Evolutionary conservation across 35 echinoderm and acorn worm genomes (phyloP), one percentile per base, ranked within the genome.

Genomic region (Heliocidaris erythrogramma): DNA sequence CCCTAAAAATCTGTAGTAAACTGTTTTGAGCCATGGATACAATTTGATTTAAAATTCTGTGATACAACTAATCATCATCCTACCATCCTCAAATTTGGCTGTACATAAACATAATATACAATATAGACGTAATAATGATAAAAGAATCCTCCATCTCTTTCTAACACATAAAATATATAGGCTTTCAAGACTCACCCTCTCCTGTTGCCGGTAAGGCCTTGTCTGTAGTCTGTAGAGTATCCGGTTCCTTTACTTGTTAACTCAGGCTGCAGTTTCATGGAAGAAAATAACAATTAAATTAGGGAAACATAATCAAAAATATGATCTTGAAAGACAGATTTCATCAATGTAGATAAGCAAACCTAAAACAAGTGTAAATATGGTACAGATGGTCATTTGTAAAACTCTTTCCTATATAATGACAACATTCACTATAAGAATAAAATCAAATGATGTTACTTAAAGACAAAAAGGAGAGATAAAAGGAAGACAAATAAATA

Each of bases 231-330:
- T 86, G 97, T 95, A n/a, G 92, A 92, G 85, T 27, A 95, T 13
- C 97, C 97, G 78, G 90, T 94, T 0, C 97, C 97, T 96, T 96
- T 96, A 85, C 91, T 96, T 13, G 97, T 98, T 71, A 98, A 86
- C 31, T 98, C 94, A 90, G 97, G 95, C 97, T 98, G 94, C 16
- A 95, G 8, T 27, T 18, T 21, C 27, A 78, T 0, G 65, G 65
- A 78, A 7, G 24, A 21, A 29, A 18, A 42, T 42, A 78, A 2
- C 4, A 78, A 27, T 27, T 78, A 78, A 4, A 78, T 24, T 7
- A 27, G 12, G 0, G 21, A 78, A 27, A 78, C 27, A 27, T n/a
- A 27, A 27, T 56, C 10, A 56, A 21, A 29, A 7, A 78, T 8
- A n/a, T 27, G 27, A 78, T 78, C 35, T n/a, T 78, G n/a, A 71